Evolutionary conservation across 2,797 vertebrate species (phyloP).

Genomic region (Monodelphis domestica): DNA sequence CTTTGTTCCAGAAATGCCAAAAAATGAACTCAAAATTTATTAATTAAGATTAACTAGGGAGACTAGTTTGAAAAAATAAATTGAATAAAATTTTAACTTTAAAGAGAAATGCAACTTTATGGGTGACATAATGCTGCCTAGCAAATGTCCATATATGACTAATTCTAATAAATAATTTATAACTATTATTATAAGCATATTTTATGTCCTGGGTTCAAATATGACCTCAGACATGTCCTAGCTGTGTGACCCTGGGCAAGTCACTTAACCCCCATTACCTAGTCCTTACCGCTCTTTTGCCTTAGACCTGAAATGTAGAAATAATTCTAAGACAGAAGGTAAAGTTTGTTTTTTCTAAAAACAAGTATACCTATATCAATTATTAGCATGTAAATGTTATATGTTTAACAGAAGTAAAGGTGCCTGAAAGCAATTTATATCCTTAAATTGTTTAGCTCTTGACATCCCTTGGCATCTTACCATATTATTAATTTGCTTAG

Average conservation of each 20-base stretch:
- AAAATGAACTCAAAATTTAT: not conserved
- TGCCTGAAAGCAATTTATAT: not conserved
- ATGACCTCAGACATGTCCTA: too few relatives aligned
- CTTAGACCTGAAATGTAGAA: too few relatives aligned
- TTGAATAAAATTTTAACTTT: conserved; percentile 25
- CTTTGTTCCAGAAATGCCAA: conserved; percentile 30
- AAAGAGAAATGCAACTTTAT: not conserved
- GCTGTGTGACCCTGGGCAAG: too few relatives aligned
- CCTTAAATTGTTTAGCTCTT: not conserved
- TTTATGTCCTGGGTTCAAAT: too few relatives aligned
- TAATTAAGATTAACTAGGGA: not conserved
- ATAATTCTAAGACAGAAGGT: too few relatives aligned
- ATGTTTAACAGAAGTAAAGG: conserved; percentile 30
- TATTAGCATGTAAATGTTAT: conserved; percentile 9
- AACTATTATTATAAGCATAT: not conserved
- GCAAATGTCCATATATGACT: conserved; percentile 29
- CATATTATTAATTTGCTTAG: conserved; percentile 37
- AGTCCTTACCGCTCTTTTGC: too few relatives aligned
- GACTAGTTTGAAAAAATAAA: conserved; percentile 10
- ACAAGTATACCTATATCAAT: too few relatives aligned
- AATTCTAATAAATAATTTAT: conserved; percentile 38
- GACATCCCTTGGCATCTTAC: not conserved
- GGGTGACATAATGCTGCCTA: conserved; percentile 5
- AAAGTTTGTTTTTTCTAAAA: too few relatives aligned
- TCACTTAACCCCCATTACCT: too few relatives aligned